Evolutionary conservation across 2,888 invertebrate species (phyloP), one percentile per base, ranked within the genome.

Genomic region (Gisinianus flammeolus): DNA sequence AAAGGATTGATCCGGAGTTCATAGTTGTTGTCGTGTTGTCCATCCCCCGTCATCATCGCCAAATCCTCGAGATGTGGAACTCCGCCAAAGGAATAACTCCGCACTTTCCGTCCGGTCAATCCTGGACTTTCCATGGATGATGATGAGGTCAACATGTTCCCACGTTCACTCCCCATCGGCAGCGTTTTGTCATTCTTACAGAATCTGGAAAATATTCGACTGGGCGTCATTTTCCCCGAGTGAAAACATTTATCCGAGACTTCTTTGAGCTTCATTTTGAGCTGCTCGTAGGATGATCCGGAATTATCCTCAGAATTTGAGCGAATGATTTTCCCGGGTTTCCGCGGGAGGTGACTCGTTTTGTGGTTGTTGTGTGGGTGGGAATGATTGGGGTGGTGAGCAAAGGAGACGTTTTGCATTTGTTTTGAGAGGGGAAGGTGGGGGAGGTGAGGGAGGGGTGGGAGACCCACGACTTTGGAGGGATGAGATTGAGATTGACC

Each of bases 1-100:
- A 92, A 88, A 1, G 92, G 90, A 85, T 89, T 90, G 8, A 84
- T 82, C 1, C 83, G 79, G 28, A 84, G 81, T 54, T 84, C 84
- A 26, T 80, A 81, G 68, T 81, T 79, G 19, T 44, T 44, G 8
- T 44, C 3, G 31, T 73, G 58, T 2, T 62, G 62, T 22, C 62
- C 62, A 54, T 73, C 56, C 4, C 1, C 1, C 2, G 10, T 4
- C 6, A 1, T 2, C 12, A 16, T 19, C 2, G 8, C 16, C 12
- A 16, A 5, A 64, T 26, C 28, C 82, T 92, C 92, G 81, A 93
- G 87, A 0, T 92, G 92, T 0, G 93, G 92, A 79, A 93, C 87
- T 12, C 92, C 91, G 0, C 93, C 93, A 85, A 92, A 93, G 0
- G 93, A 93, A 86, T 93, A 92, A 86, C 93, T 93, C 54, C 93